These are phyloP conservation scores for Schizothorax lantsangensis DNA, from an alignment of 2,797 vertebrate genomes.

Conservation along the genomic window DNA sequence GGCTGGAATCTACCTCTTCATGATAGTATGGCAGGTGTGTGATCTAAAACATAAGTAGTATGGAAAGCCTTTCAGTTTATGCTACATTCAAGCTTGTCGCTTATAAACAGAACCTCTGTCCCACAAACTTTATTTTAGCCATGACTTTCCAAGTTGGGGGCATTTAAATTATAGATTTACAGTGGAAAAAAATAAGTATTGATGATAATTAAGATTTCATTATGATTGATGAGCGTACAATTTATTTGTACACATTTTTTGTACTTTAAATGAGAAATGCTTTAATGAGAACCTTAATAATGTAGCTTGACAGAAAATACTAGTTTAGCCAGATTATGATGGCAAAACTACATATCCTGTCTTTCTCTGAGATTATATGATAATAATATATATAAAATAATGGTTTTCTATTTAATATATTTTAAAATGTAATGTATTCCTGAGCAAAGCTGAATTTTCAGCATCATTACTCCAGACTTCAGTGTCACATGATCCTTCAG, in stretches of 20 bases:
- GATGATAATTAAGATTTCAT: neutral
- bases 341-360: neutral
- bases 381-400: neutral
- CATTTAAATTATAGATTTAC: neutral
- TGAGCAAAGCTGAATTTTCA: neutral
- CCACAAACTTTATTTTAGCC: neutral
- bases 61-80: neutral
- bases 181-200: neutral
- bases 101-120: neutral
- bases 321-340: neutral
- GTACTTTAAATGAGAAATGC: neutral
- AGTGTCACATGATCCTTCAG: neutral
- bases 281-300: neutral
- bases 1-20: slow-evolving; percentile 94
- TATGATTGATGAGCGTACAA: neutral
- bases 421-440: neutral
- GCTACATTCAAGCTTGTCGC: neutral
- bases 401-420: neutral
- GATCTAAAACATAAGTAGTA: neutral
- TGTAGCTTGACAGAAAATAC: neutral
- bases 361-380: too few species aligned
- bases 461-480: neutral
- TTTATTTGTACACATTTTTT: neutral
- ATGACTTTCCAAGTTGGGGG: neutral
- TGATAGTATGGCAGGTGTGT: slow-evolving; percentile 99